Base-by-base conservation (phyloP, 2,113 vertebrate species). In the Heterocephalus glaber region DNA sequence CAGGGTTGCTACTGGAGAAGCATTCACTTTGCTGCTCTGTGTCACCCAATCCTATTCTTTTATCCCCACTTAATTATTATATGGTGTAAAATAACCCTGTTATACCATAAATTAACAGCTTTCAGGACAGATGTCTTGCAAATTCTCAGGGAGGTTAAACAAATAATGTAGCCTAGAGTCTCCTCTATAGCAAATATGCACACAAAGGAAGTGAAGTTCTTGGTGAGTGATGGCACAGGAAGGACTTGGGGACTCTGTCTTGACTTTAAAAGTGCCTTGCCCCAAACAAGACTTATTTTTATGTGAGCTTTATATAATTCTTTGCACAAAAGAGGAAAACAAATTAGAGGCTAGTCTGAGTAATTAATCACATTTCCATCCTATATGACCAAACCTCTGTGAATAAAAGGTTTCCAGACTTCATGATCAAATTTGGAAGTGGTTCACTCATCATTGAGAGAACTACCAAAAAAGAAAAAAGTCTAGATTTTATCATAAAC, bases 81-180 rank as follows among this genome's bases (percentile, higher is more conserved):
- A 95, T 93, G 85, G 85, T 96, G 83, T 72, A 91, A 95, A 58
- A 70, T 79, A 90, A 94, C 92, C 84, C 90, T 84, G 44, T 54
- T 86, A 95, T 60, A 93, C 61, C 79, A 91, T 88, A 94, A 89
- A 92, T 97, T 88, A 97, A 92, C 65, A 96, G 89, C 96, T 96
- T 95, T 95, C 84, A 96, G 94, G 80, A 92, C 35, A 94, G 77
- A 93, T 65, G 77, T 81, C 94, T 86, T 90, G 54, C 65, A 96
- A 95, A 94, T 94, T 96, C 74, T 95, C 86, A 60, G 61, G 79
- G 74, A 92, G 60, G 72, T 95, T 96, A 96, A 96, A 90, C 90
- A 95, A 97, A 97, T 84, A 97, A 1, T 49, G 70, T 44, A 93
- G 80, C 72, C 41, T 56, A 82, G 89, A 87, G 56, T 16, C 58